Percentiles rank a stretch among this genome's conserved stretches.
phyloP scores from a whole-genome alignment of 2,113 vertebrate species.

The Aplodontia rufa region DNA sequence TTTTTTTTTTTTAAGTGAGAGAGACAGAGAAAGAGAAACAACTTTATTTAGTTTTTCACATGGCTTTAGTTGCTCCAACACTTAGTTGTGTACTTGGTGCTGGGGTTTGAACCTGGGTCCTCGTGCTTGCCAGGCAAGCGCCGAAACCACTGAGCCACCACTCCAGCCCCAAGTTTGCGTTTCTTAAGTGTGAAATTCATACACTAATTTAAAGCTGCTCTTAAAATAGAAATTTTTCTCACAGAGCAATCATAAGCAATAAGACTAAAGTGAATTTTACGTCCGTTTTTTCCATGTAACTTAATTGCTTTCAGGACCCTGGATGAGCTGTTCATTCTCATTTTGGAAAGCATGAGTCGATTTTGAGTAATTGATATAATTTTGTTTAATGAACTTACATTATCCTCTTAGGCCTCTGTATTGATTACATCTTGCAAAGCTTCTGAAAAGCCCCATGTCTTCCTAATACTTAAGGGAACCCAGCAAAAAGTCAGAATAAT shows the following conservation, averaged over 20 bases:
- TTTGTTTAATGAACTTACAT: constrained; percentile 47
- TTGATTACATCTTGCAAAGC: constrained; percentile 48
- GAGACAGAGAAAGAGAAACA: no score
- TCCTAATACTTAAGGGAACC: constrained; percentile 10
- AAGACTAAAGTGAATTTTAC: not conserved
- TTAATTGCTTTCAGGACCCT: not conserved
- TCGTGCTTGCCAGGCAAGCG: no score
- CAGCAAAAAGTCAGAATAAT: constrained; percentile 22
- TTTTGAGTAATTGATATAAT: constrained; percentile 27
- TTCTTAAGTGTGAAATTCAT: constrained; percentile 45
- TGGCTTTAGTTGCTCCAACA: no score
- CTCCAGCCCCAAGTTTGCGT: no score
- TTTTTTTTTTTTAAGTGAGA: no score
- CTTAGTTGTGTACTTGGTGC: no score
- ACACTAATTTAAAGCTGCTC: constrained; percentile 8
- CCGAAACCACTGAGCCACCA: no score
- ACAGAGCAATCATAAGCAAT: not conserved
- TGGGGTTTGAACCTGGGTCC: no score
- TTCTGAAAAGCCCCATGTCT: not conserved
- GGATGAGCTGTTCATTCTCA: not conserved
- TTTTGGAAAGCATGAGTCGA: not conserved
- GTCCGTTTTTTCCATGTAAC: not conserved
- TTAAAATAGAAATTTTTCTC: constrained; percentile 42
- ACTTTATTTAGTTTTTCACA: no score
- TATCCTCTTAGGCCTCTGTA: constrained; percentile 20